phyloP scores from a whole-genome alignment of 2,113 vertebrate species.

The Engraulis encrasicolus region DNA sequence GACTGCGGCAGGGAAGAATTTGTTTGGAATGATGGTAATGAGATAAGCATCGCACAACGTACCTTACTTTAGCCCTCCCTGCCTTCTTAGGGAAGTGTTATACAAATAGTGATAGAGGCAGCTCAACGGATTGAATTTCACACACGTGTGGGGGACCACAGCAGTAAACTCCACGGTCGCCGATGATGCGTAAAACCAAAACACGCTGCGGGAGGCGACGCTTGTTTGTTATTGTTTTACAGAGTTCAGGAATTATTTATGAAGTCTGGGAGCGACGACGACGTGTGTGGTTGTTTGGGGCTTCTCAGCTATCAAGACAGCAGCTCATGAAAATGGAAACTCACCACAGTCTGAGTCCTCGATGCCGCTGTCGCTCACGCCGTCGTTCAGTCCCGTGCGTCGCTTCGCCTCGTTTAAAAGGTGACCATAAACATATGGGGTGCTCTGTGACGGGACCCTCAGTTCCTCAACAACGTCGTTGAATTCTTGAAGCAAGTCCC shows the following conservation, averaged over 20 bases:
- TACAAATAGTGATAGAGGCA: neutral
- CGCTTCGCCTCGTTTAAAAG: constrained; percentile 62
- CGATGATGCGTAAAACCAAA: neutral
- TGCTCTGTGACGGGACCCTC: constrained; percentile 58
- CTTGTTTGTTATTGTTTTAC: neutral
- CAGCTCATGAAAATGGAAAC: constrained; percentile 30
- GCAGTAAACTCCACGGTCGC: neutral
- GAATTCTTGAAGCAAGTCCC: constrained; percentile 76
- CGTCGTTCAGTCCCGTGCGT: constrained; percentile 49
- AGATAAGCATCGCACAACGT: neutral
- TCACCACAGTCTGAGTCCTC: constrained; percentile 76
- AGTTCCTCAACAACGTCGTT: constrained; percentile 75
- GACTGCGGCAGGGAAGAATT: neutral
- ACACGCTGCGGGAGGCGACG: neutral
- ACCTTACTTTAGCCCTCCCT: no score
- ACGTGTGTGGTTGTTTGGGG: neutral
- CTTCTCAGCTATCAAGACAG: neutral
- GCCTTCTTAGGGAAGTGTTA: neutral
- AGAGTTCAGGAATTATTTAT: neutral
- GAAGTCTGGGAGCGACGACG: neutral
- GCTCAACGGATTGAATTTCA: neutral
- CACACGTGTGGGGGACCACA: neutral
- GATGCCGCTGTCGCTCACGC: constrained; percentile 63
- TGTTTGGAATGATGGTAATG: neutral
- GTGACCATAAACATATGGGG: constrained; percentile 54